A percentile compares a stretch with the other conserved stretches of the same genome.
Evolutionary conservation across 2,113 vertebrate genomes (phyloP).

Genomic region (Anhinga anhinga): DNA sequence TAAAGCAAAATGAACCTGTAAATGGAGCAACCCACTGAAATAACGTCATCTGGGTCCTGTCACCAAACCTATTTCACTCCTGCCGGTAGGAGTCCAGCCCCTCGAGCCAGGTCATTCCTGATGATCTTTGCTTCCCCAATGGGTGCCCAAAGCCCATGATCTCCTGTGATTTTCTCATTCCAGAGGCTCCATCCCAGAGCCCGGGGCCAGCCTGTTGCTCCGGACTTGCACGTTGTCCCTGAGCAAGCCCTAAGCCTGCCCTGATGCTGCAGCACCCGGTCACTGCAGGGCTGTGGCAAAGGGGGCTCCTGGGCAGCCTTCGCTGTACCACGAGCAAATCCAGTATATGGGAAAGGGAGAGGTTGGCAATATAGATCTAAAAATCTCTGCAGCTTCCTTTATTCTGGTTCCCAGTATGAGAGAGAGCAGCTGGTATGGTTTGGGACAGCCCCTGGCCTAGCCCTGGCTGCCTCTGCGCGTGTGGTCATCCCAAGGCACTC

Average conservation of each 20-base stretch:
- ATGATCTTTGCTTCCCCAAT: not conserved
- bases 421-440: not conserved
- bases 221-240: not conserved
- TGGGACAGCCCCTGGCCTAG: not conserved
- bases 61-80: not conserved
- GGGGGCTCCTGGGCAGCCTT: not conserved
- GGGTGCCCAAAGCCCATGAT: not conserved
- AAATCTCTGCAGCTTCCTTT: not conserved
- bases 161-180: not conserved
- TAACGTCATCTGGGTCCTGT: not conserved
- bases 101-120: not conserved
- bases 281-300: not conserved
- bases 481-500: not conserved
- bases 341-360: not conserved
- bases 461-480: not conserved
- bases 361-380: not conserved
- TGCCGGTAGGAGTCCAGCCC: not conserved
- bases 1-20: not conserved
- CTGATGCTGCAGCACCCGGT: not conserved
- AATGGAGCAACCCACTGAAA: not conserved
- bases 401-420: not conserved
- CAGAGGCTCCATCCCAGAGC: not conserved
- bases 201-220: not conserved
- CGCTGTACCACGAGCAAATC: not conserved
- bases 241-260: not conserved